Evolutionary conservation across 2,113 vertebrate species (phyloP).

Genomic region (Probosciger aterrimus): DNA sequence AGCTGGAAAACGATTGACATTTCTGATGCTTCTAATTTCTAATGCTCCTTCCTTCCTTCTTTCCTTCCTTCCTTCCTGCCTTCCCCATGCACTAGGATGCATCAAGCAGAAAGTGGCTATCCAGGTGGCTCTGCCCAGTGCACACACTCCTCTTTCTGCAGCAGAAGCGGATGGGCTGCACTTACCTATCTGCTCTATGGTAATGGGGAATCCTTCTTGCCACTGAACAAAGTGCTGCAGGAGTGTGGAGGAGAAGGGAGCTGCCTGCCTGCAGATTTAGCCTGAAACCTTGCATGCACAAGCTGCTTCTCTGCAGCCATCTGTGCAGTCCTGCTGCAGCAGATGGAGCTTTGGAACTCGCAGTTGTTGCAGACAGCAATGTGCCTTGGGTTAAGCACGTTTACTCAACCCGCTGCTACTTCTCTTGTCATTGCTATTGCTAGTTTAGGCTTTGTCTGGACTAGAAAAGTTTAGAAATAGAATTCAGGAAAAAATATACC

Average conservation of each 20-base stretch:
- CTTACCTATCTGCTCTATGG: fast-evolving
- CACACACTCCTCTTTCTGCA: neutral
- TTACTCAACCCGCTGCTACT: neutral
- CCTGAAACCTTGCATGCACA: fast-evolving
- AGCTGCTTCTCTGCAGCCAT: neutral
- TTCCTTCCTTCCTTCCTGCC: neutral
- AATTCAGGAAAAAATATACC: neutral
- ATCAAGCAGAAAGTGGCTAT: neutral
- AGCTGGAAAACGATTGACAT: neutral
- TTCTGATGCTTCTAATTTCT: neutral
- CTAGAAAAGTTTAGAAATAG: neutral
- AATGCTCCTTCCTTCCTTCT: neutral
- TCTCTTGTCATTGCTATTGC: neutral
- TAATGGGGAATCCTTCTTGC: neutral
- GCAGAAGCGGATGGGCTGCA: fast-evolving
- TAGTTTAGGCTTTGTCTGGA: neutral
- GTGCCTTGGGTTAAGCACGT: fast-evolving
- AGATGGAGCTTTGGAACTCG: fast-evolving
- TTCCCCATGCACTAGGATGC: fast-evolving
- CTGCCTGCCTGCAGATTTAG: neutral
- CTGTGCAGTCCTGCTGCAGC: neutral
- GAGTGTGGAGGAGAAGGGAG: neutral
- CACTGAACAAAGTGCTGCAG: neutral
- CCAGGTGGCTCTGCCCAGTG: fast-evolving
- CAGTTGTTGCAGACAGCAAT: fast-evolving